These are phyloP conservation scores for Petrolisthes manimaculis DNA, from an alignment of 2,888 invertebrate genomes.

Conservation along the genomic window DNA sequence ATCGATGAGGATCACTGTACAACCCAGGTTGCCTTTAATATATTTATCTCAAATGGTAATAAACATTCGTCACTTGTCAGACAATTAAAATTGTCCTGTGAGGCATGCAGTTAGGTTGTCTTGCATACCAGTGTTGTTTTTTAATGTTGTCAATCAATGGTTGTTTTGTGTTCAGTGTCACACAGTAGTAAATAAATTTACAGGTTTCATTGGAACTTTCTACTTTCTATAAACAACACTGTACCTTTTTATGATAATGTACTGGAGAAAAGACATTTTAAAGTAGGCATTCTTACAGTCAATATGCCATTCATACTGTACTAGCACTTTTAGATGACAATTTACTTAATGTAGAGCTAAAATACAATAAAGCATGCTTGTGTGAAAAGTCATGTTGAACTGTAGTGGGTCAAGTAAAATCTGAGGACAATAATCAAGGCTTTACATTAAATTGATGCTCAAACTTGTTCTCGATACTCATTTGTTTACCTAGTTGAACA, in stretches of 20 bases:
- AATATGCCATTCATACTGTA: not conserved
- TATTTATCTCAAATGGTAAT: constrained; percentile 32
- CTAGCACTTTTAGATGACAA: constrained; percentile 32
- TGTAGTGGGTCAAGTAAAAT: constrained; percentile 32
- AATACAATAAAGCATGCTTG: constrained; percentile 16
- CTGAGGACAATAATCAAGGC: constrained; percentile 39
- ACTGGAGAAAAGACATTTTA: constrained; percentile 30
- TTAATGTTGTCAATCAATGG: constrained; percentile 39
- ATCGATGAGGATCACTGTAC: constrained; percentile 27
- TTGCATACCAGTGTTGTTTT: constrained; percentile 24
- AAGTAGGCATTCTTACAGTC: constrained; percentile 16
- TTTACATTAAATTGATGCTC: constrained; percentile 44
- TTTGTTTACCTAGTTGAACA: not conserved
- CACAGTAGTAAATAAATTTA: constrained; percentile 5
- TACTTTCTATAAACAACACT: constrained; percentile 18
- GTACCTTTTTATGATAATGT: constrained; percentile 7
- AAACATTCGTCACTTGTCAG: constrained; percentile 29
- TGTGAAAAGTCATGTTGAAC: constrained; percentile 27
- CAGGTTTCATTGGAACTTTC: not conserved
- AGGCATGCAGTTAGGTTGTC: constrained; percentile 34
- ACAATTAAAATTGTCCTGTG: constrained; percentile 44
- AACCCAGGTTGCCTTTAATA: constrained; percentile 44
- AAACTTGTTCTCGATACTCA: constrained; percentile 25
- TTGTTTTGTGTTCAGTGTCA: constrained; percentile 40
- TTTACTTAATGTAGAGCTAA: constrained; percentile 32